Conservation (phyloP, 2,888 invertebrate genomes). For the Ischnus inquisitorius region DNA sequence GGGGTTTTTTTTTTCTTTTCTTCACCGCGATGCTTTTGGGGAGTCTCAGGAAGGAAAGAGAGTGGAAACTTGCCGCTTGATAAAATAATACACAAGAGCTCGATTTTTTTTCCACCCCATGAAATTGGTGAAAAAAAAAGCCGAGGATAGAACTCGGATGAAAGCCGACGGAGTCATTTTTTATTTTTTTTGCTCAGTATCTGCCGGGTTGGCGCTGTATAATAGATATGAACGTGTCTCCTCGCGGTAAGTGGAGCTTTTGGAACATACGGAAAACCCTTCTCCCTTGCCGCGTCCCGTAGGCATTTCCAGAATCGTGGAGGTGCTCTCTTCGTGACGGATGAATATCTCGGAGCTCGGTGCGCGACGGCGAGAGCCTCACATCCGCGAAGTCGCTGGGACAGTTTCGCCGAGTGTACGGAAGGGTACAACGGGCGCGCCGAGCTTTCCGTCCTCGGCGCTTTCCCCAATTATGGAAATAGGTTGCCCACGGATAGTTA, state of each 20-base stretch:
- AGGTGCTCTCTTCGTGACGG: conserved; percentile 53
- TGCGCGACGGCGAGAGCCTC: no score
- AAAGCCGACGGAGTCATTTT: not conserved
- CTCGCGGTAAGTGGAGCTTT: conserved; percentile 12
- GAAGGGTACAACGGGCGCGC: conserved; percentile 35
- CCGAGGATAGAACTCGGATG: not conserved
- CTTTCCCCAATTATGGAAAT: conserved; percentile 82
- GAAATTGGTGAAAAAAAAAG: not conserved
- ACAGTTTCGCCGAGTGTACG: conserved; percentile 61
- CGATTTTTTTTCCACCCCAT: not conserved
- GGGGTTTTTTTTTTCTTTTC: conserved; percentile 64
- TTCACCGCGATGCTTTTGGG: not conserved
- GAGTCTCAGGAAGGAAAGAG: not conserved
- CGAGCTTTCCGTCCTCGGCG: conserved; percentile 64
- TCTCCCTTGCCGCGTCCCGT: not conserved
- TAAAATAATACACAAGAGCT: not conserved
- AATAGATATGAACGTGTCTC: conserved; percentile 32
- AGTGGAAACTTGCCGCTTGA: not conserved
- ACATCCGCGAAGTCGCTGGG: conserved; percentile 27
- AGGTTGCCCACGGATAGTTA: conserved; percentile 79
- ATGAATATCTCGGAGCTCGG: conserved; percentile 33
- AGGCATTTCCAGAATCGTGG: conserved; percentile 47
- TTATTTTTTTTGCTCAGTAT: conserved; percentile 9
- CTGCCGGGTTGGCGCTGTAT: not conserved
- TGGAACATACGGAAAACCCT: conserved; percentile 16